phyloP scores from a whole-genome alignment of 2,797 vertebrate genomes.

The Decapterus maruadsi region DNA sequence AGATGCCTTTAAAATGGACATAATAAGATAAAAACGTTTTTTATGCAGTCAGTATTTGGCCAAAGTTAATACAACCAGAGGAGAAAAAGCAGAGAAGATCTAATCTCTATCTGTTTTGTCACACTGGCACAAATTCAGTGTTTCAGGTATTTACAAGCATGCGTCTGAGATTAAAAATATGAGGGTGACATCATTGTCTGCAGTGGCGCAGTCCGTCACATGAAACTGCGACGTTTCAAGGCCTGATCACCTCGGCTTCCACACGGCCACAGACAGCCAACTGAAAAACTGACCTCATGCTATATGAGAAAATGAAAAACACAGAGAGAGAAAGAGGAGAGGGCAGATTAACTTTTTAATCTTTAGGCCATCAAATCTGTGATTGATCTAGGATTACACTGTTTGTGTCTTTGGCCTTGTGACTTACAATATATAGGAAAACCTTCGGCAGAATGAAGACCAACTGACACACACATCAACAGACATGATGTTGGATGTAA shows the following conservation, averaged over 20 bases:
- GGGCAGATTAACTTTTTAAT: slow-evolving; percentile 80
- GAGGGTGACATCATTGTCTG: slow-evolving; percentile 3
- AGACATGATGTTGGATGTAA: not conserved
- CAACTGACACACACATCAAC: not conserved
- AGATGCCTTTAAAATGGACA: not conserved
- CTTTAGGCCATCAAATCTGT: slow-evolving; percentile 77
- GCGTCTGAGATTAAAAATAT: slow-evolving; percentile 3
- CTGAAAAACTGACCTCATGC: slow-evolving; percentile 23
- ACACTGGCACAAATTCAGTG: not conserved
- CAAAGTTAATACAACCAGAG: not conserved
- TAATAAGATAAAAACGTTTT: not conserved
- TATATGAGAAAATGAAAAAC: slow-evolving; percentile 57
- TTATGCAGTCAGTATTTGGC: not conserved
- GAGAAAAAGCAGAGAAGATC: not conserved
- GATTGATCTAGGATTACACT: slow-evolving; percentile 81
- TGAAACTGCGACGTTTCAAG: slow-evolving; percentile 3
- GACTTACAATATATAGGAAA: slow-evolving; percentile 44
- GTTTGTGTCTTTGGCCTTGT: slow-evolving; percentile 56
- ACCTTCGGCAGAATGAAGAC: slow-evolving; percentile 15
- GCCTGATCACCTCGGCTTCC: not conserved
- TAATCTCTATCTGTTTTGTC: not conserved
- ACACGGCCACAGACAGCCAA: slow-evolving; percentile 2
- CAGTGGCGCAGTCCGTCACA: not conserved
- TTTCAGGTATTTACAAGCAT: slow-evolving; percentile 1
- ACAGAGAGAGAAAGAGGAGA: slow-evolving; percentile 50